Evolutionary conservation across 2,888 invertebrate genomes (phyloP), one percentile per base, ranked within the genome.

Genomic region (Monoplex corrugatus): DNA sequence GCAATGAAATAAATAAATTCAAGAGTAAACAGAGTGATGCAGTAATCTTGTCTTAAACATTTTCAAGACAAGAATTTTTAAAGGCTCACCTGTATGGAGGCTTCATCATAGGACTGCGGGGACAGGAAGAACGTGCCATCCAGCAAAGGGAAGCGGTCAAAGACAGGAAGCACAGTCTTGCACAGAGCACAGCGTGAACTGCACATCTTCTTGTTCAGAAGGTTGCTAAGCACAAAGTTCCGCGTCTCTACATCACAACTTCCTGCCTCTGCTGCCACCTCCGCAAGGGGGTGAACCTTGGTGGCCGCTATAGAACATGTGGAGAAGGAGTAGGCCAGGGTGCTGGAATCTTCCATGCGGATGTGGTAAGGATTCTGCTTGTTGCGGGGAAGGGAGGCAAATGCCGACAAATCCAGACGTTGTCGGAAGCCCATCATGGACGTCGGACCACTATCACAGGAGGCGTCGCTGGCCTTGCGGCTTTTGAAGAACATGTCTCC

Each of bases 311-410:
- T 6, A 35, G 88, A 68, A 38, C 80, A 88, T 23, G 82, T 35
- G 0, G 87, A 5, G 40, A 88, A 83, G 63, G 83, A 45, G 16
- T 68, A 83, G 19, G 83, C 63, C 38, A 88, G 35, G 83, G 80
- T 88, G 38, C 78, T 78, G 2, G 63, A 44, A 96, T 99, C 99
- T 96, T 99, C 99, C 97, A 99, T 98, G 98, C 99, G 99, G 96
- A 99, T 99, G 97, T 99, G 99, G 97, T 99, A 99, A 95, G 99
- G 99, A 97, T 99, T 99, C 96, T 99, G 98, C 97, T 99, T 99
- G 96, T 98, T 98, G 96, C 98, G 98, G 93, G 99, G 99, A 95
- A 99, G 97, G 94, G 94, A 92, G 89, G 92, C 94, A 91, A 96
- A 95, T 88, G 98, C 98, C 95, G 98, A 98, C 97, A 99, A 98